Evolutionary conservation across 2,797 vertebrate genomes (phyloP).

Genomic region (Acipenser oxyrinchus): DNA sequence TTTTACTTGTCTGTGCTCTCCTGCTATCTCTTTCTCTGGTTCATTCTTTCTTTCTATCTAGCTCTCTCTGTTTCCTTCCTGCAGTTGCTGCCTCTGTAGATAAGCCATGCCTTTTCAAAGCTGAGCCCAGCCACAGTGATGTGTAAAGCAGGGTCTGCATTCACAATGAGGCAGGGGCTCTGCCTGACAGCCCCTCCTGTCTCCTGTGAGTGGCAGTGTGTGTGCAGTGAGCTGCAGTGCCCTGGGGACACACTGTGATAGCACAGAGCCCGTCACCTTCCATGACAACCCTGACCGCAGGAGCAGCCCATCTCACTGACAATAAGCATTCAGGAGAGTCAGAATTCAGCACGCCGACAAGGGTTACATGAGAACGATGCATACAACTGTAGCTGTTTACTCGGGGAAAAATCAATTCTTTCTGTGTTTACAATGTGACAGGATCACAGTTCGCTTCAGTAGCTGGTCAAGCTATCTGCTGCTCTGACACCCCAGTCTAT

Average conservation of each 20-base stretch:
- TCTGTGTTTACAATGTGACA: slow-evolving; percentile 27
- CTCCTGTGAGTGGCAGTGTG: neutral
- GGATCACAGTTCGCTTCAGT: slow-evolving; percentile 14
- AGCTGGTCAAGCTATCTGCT: slow-evolving; percentile 1
- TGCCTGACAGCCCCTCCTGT: neutral
- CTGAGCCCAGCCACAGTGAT: neutral
- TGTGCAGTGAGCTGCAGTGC: neutral
- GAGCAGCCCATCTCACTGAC: slow-evolving; percentile 11
- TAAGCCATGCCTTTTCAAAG: slow-evolving; percentile 3
- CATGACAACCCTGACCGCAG: slow-evolving; percentile 1
- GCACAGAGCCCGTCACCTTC: slow-evolving; percentile 12
- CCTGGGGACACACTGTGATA: slow-evolving; percentile 12
- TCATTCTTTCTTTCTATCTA: neutral
- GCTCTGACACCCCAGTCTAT: slow-evolving; percentile 13
- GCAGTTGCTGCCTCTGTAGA: slow-evolving; percentile 10
- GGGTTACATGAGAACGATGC: slow-evolving; percentile 29
- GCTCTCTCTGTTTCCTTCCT: neutral
- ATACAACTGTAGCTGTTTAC: slow-evolving; percentile 28
- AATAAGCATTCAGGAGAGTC: neutral
- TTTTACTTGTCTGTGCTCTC: too few relatives aligned
- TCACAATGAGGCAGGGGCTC: slow-evolving; percentile 7
- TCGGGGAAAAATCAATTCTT: slow-evolving; percentile 29
- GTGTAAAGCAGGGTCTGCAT: slow-evolving; percentile 3
- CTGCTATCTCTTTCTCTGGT: too few relatives aligned
- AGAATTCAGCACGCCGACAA: slow-evolving; percentile 23